A percentile compares a stretch with the other conserved stretches of the same genome.
Conservation (phyloP, 2,797 vertebrate species). For the Nannoperca australis region DNA sequence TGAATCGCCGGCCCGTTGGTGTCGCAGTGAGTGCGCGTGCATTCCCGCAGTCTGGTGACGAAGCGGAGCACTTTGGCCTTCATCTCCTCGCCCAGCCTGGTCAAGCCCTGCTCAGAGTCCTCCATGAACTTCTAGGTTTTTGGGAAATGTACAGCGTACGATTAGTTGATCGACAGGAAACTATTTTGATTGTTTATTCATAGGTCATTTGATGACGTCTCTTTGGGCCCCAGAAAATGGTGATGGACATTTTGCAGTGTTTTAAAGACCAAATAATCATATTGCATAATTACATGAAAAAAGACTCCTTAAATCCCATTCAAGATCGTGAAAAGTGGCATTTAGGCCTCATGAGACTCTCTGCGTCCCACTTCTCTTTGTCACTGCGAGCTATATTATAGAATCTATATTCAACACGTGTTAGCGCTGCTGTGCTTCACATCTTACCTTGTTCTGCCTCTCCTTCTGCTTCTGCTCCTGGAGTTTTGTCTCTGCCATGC, state of each 20-base stretch:
- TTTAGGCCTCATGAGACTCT: too few species aligned
- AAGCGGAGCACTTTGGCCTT: constrained; percentile 72
- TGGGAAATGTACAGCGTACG: background rate
- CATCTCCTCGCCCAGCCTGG: constrained; percentile 62
- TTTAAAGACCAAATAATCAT: background rate
- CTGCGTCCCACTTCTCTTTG: too few species aligned
- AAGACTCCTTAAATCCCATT: background rate
- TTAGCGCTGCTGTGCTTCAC: background rate
- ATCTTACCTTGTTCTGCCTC: constrained; percentile 76
- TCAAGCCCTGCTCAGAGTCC: constrained; percentile 70
- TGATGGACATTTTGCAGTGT: background rate
- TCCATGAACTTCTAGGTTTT: constrained; percentile 77
- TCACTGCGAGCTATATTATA: too few species aligned
- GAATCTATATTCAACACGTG: background rate
- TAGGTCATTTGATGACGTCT: background rate
- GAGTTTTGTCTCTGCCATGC: constrained; percentile 73
- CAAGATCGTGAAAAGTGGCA: background rate
- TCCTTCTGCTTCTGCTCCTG: constrained; percentile 82
- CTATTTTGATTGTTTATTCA: background rate
- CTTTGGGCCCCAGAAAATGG: background rate
- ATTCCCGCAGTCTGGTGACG: constrained; percentile 58
- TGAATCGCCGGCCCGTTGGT: constrained; percentile 65
- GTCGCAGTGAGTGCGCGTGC: constrained; percentile 55
- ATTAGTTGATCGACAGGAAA: background rate
- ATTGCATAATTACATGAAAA: too few species aligned